Conservation (phyloP, 2,888 invertebrate species). For the Brenthis daphne region DNA sequence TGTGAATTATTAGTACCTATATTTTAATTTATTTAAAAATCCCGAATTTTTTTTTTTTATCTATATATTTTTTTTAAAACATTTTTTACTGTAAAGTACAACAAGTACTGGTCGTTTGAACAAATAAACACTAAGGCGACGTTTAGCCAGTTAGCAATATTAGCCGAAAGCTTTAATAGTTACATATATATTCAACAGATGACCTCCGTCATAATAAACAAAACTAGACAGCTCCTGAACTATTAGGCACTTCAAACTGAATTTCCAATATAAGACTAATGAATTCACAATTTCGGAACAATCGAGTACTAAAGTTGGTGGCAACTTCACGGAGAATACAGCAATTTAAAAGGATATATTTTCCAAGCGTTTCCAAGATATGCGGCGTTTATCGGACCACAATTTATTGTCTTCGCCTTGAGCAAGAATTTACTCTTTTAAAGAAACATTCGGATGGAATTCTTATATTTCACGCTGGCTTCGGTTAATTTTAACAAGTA, state of each 20-base stretch:
- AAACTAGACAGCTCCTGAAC: not conserved
- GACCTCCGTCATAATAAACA: no score
- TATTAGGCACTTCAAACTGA: not conserved
- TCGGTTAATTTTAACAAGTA: slow-evolving; percentile 18
- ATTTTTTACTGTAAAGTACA: no score
- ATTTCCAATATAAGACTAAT: slow-evolving; percentile 1
- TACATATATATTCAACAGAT: no score
- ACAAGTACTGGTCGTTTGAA: no score
- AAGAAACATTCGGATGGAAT: slow-evolving; percentile 28
- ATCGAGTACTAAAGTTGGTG: slow-evolving; percentile 15
- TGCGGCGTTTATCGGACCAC: slow-evolving; percentile 49
- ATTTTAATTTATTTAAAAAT: no score
- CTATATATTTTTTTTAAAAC: no score
- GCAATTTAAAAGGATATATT: slow-evolving; percentile 51
- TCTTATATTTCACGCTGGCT: slow-evolving; percentile 10
- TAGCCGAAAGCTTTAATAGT: no score
- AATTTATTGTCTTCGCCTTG: slow-evolving; percentile 47
- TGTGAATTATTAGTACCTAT: no score
- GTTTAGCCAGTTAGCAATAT: no score
- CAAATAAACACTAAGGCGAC: no score
- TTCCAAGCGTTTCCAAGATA: slow-evolving; percentile 27
- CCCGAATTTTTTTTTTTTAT: no score
- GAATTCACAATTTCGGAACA: slow-evolving; percentile 19
- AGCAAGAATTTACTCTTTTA: slow-evolving; percentile 39
- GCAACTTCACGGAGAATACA: slow-evolving; percentile 40